Conservation (phyloP, 1,140 invertebrate species). For the Chrysomallon squamiferum region DNA sequence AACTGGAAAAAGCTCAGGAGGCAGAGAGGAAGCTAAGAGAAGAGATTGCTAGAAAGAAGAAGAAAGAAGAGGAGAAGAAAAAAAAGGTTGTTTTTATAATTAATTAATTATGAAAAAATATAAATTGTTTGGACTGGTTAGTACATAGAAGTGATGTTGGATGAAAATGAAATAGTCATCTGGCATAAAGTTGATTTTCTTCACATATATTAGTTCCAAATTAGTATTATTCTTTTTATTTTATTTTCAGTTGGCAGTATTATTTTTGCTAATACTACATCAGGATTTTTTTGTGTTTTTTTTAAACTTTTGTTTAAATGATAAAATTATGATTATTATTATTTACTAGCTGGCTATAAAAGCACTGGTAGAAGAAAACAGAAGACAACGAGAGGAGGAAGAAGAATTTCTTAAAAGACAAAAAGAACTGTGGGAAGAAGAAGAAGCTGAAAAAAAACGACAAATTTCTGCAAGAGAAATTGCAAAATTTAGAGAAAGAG, state of each 20-base stretch:
- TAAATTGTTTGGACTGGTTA: too few relatives aligned
- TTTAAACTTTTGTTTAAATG: too few relatives aligned
- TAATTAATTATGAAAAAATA: not conserved
- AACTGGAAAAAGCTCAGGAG: conserved; percentile 55
- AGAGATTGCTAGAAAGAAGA: conserved; percentile 44
- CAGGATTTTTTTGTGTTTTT: too few relatives aligned
- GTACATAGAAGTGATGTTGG: too few relatives aligned
- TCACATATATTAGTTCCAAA: too few relatives aligned
- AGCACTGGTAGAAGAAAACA: conserved; percentile 42
- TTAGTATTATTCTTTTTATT: too few relatives aligned
- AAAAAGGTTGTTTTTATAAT: conserved; percentile 36
- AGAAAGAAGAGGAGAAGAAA: conserved; percentile 49
- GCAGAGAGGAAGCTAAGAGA: conserved; percentile 50
- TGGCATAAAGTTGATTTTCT: too few relatives aligned
- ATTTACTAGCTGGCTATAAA: conserved; percentile 35
- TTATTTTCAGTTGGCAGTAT: too few relatives aligned
- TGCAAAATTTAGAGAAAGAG: conserved; percentile 44
- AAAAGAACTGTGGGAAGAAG: conserved; percentile 30
- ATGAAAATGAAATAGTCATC: too few relatives aligned
- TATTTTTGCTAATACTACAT: too few relatives aligned
- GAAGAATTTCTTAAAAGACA: conserved; percentile 42
- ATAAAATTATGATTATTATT: too few relatives aligned
- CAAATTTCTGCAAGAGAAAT: conserved; percentile 43
- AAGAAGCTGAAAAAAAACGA: conserved; percentile 39
- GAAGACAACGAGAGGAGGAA: conserved; percentile 43